These are phyloP conservation scores for Sarcophaga peregrina DNA, from an alignment of 1,140 invertebrate genomes.

Conservation along the genomic window DNA sequence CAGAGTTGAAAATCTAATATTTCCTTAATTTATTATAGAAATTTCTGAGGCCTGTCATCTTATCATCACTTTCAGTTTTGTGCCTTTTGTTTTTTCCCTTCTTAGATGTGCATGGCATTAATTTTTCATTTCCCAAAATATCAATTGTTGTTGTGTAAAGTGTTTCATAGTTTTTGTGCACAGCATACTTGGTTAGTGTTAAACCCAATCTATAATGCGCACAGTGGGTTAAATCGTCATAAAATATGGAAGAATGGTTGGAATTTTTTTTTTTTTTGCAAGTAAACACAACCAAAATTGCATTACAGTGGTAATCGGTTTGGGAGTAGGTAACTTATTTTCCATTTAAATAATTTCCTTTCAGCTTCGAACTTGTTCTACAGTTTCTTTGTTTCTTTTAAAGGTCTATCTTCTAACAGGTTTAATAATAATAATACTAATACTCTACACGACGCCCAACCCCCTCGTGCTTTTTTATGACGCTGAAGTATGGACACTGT, in stretches of 20 bases:
- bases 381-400: too few species aligned
- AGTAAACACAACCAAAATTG: neutral
- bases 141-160: neutral
- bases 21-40: neutral
- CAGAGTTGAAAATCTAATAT: slow-evolving; percentile 2
- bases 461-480: too few species aligned
- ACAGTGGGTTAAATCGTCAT: neutral
- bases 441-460: too few species aligned
- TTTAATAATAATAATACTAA: too few species aligned
- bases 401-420: too few species aligned
- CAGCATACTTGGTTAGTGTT: neutral
- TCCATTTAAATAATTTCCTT: too few species aligned
- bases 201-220: neutral
- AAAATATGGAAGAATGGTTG: neutral
- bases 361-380: too few species aligned
- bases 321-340: too few species aligned
- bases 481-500: too few species aligned
- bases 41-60: neutral
- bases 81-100: neutral
- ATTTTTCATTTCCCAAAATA: neutral
- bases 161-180: neutral
- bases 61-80: slow-evolving; percentile 3
- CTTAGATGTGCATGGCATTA: too few species aligned
- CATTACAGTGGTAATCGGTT: too few species aligned
- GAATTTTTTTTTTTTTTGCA: neutral